phyloP scores from a whole-genome alignment of 2,888 invertebrate species.

The Himalopsyche tibetana region DNA sequence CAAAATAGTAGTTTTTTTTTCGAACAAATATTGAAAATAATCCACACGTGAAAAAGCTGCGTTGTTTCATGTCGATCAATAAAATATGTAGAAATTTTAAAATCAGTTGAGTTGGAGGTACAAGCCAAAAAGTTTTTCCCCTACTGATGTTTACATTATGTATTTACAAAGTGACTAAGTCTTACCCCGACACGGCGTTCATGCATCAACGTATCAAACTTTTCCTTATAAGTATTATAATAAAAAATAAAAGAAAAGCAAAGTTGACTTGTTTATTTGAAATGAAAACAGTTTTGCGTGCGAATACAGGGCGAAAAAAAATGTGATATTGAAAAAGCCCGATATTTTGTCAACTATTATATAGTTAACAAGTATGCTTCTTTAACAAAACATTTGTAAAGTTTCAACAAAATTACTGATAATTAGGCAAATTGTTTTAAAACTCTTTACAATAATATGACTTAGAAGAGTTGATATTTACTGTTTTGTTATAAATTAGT shows the following conservation, averaged over 20 bases:
- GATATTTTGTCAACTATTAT: too few species aligned
- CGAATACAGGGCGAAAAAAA: background rate
- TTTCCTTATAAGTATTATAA: slow-evolving; percentile 50
- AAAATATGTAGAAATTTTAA: slow-evolving; percentile 9
- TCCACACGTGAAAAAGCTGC: background rate
- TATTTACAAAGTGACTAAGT: slow-evolving; percentile 57
- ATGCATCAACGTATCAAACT: slow-evolving; percentile 61
- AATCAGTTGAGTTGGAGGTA: background rate
- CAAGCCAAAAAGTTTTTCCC: slow-evolving; percentile 44
- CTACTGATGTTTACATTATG: slow-evolving; percentile 64
- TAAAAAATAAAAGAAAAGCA: background rate
- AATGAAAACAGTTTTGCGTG: slow-evolving; percentile 19
- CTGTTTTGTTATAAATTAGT: too few species aligned
- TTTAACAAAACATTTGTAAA: too few species aligned
- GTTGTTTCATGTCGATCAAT: background rate
- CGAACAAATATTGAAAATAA: too few species aligned
- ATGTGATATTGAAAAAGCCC: too few species aligned
- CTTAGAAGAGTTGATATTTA: too few species aligned
- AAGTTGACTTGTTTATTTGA: slow-evolving; percentile 45
- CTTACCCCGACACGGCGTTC: slow-evolving; percentile 39
- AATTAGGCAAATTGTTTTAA: too few species aligned
- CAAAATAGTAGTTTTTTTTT: too few species aligned
- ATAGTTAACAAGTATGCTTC: too few species aligned
- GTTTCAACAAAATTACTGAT: too few species aligned
- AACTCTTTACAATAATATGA: too few species aligned